These are phyloP conservation scores for Archegozetes longisetosus DNA, from an alignment of 1,140 invertebrate genomes.

Conservation along the genomic window DNA sequence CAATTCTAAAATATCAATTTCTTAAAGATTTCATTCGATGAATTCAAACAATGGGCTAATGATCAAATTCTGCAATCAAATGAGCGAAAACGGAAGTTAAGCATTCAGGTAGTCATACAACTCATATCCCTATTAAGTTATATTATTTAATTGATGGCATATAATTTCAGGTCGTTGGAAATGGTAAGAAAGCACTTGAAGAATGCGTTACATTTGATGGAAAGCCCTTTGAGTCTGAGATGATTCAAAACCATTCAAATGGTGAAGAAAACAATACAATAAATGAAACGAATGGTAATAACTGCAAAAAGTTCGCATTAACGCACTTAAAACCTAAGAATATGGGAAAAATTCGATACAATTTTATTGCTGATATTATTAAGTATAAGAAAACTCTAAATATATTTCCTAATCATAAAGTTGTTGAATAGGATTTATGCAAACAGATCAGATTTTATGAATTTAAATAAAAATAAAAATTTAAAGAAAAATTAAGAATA, in stretches of 20 bases:
- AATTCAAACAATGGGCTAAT: slow-evolving; percentile 8
- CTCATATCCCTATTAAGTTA: background rate
- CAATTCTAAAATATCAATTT: background rate
- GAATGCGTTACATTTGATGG: slow-evolving; percentile 7
- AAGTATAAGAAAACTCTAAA: background rate
- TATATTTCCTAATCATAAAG: background rate
- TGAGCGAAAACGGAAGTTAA: slow-evolving; percentile 1
- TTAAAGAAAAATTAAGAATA: no score
- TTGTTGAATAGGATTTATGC: background rate
- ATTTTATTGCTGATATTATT: background rate
- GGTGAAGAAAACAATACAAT: background rate
- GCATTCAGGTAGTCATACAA: slow-evolving; percentile 4
- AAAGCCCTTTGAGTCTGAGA: slow-evolving; percentile 3
- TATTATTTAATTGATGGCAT: background rate
- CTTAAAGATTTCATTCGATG: background rate
- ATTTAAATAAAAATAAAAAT: no score
- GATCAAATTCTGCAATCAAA: background rate
- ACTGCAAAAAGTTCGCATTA: background rate
- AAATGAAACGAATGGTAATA: no score
- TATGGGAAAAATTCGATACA: background rate
- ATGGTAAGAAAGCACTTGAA: slow-evolving; percentile 13
- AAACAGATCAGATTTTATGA: no score
- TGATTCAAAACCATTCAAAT: background rate
- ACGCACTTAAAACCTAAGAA: background rate
- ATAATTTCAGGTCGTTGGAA: slow-evolving; percentile 9